Conservation (phyloP, 2,888 invertebrate genomes). For the Diogma glabrata region DNA sequence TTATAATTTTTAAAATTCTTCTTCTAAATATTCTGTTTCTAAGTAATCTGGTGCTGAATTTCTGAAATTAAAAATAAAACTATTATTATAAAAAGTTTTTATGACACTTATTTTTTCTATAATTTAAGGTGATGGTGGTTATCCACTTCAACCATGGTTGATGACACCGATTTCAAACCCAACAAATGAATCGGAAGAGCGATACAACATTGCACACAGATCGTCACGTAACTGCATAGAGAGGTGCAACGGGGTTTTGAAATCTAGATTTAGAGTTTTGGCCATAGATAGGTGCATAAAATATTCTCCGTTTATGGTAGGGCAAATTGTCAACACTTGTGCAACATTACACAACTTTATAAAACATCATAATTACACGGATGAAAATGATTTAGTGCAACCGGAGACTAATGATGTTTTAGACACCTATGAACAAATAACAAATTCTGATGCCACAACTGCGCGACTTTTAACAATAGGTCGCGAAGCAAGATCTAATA, state of each 20-base stretch:
- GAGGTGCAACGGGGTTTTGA: not conserved
- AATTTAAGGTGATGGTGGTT: not conserved
- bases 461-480: not conserved
- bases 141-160: not conserved
- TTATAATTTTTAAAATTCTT: no score
- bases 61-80: no score
- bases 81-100: not conserved
- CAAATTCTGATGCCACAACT: not conserved
- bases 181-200: not conserved
- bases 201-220: not conserved
- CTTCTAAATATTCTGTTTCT: no score
- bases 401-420: no score
- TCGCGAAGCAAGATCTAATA: no score
- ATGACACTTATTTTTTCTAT: not conserved
- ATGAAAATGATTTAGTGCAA: not conserved
- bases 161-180: not conserved
- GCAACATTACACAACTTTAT: not conserved
- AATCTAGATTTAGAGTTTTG: not conserved
- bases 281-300: not conserved
- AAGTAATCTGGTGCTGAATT: no score
- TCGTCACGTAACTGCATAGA: not conserved
- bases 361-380: not conserved
- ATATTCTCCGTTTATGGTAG: not conserved
- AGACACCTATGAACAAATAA: not conserved
- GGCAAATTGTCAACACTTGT: not conserved